Evolutionary conservation across 2,113 vertebrate species (phyloP), one percentile per base, ranked within the genome.

Genomic region (Erpornis zantholeuca): DNA sequence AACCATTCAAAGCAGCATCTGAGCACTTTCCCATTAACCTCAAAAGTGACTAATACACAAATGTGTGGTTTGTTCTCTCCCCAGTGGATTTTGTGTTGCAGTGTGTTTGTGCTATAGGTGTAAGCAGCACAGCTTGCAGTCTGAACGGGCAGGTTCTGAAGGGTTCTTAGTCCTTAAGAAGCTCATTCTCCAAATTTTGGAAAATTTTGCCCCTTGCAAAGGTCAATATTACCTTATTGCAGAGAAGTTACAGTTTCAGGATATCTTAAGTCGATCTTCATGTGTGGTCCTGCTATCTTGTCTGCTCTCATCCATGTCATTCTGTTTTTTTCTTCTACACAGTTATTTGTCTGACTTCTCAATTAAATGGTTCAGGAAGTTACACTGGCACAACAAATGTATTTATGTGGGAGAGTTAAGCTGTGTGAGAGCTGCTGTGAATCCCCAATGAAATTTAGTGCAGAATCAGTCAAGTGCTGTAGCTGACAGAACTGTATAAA

Each of bases 11-110:
- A 54, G 42, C 31, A 76, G 53, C 38, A 40, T 69, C 68, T 18
- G 35, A 93, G 50, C 40, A 96, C 94, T 95, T 90, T 95, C 88
- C 79, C 50, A 59, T 73, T 93, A 92, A 92, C 88, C 88, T 95
- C 92, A 93, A 61, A 92, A 73, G 78, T 92, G 94, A 96, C 61
- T 95, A 91, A 94, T 50, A 91, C 0, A 0, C 42, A 69, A 57
- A 87, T 36, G 9, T 50, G 83, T 77, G 78, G 78, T 87, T 94
- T 88, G 35, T 52, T 73, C 53, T 59, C 75, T 86, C 18, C 53
- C 8, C 10, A 5, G 35, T 1, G 1, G 31, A 57, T 73, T 53
- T 59, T 61, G 45, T 86, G 69, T 71, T 87, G 38, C 60, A 42
- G 20, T 65, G 52, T 84, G 44, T 75, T 84, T 68, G 24, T 12